phyloP scores from a whole-genome alignment of 1,140 invertebrate species.

The Drosophila miranda region DNA sequence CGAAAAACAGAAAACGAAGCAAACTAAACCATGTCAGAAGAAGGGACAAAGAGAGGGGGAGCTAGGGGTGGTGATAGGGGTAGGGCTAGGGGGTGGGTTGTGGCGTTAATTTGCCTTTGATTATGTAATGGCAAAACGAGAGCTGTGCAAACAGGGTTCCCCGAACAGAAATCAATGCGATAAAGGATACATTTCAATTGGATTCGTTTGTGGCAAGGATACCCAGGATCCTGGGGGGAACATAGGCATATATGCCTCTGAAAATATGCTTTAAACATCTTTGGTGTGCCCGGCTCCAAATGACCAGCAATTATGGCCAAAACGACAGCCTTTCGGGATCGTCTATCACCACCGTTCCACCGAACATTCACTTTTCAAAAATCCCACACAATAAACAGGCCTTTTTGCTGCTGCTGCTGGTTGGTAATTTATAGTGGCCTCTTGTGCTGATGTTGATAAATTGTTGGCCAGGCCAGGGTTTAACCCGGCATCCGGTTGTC shows the following conservation, averaged over 20 bases:
- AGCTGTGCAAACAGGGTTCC: conserved; percentile 38
- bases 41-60: conserved; percentile 5
- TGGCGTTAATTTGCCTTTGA: conserved; percentile 73
- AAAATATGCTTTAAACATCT: too few species aligned
- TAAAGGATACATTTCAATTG: conserved; percentile 2
- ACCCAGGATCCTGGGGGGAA: too few species aligned
- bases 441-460: conserved; percentile 74
- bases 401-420: conserved; percentile 14
- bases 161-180: conserved; percentile 16
- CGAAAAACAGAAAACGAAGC: not conserved
- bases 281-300: too few species aligned
- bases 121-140: conserved; percentile 64
- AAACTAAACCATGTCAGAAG: conserved; percentile 29
- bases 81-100: conserved; percentile 21
- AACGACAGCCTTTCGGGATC: not conserved
- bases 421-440: conserved; percentile 65
- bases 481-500: conserved; percentile 56
- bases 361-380: conserved; percentile 11
- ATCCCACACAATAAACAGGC: not conserved
- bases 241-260: too few species aligned
- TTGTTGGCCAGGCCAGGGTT: conserved; percentile 58
- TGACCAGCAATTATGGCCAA: conserved; percentile 14
- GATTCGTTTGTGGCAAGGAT: too few species aligned
- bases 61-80: conserved; percentile 22
- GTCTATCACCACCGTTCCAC: too few species aligned